Base-by-base conservation (phyloP, 2,113 vertebrate genomes). In the Puntigrus tetrazona region DNA sequence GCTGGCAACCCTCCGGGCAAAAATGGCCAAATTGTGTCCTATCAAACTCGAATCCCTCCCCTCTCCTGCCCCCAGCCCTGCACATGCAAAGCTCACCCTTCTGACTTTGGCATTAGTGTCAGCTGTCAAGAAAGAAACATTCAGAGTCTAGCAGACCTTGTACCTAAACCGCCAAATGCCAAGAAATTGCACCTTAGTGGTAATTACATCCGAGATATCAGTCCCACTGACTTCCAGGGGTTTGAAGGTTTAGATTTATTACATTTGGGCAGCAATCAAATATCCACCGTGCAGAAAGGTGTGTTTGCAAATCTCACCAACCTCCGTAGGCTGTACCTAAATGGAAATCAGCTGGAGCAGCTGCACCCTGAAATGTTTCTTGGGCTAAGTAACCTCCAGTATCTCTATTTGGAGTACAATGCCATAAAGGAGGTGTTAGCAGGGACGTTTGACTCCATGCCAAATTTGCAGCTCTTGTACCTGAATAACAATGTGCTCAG, bases 361-460 rank as follows among this genome's bases (percentile, higher is more conserved):
- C 92, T 99, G 70, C 96, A 95, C 89, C 97, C 97, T 27, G 98
- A 99, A 63, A 99, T 99, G 93, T 99, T 99, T 90, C 89, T 96
- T 73, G 98, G 98, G 20, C 96, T 99, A 52, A 93, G 96, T 87
- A 99, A 99, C 85, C 91, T 99, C 77, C 97, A 99, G 67, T 99
- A 99, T 93, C 93, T 99, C 57, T 98, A 98, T 91, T 94, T 99
- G 96, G 97, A 99, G 95, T 99, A 99, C 94, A 99, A 99, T 93
- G 93, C 97, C 92, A 98, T 99, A 89, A 97, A 95, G 91, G 98
- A 99, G 94, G 95, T 99, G 82, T 91, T 97, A 89, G 97, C 97
- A 0, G 96, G 97, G 81, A 98, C 98, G 7, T 99, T 99, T 93
- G 97, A 98, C 89, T 94, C 96, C 3, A 97, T 98, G 97, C 97